Base-by-base conservation (phyloP, 2,113 vertebrate genomes). In the Neogale vison region DNA sequence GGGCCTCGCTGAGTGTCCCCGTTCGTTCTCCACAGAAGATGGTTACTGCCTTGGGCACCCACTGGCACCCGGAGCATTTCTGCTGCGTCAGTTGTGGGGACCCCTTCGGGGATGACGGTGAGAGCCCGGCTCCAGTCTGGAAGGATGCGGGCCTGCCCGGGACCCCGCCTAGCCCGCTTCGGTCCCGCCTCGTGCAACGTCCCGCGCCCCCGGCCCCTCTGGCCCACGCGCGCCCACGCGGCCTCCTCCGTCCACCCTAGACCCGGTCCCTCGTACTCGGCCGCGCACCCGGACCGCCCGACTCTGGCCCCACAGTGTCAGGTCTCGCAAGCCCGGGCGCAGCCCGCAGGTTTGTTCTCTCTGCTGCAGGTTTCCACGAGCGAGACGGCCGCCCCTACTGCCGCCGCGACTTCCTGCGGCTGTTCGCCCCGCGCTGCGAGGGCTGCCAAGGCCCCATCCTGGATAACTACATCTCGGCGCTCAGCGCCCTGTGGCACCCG, bases 21-120 rank as follows among this genome's bases (percentile, higher is more conserved):
- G 79, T 72, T 93, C 84, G 0, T 82, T 93, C 42, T 61, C 47
- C 90, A 8, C 98, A 99, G 99, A 99, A 99, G 99, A 99, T 99
- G 99, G 99, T 99, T 63, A 99, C 99, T 0, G 99, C 99, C 55
- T 98, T 99, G 98, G 99, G 99, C 91, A 99, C 99, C 96, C 99
- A 99, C 97, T 99, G 99, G 99, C 99, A 99, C 97, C 99, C 99
- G 0, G 99, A 99, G 97, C 99, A 99, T 92, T 99, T 99, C 98
- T 99, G 99, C 98, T 99, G 99, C 57, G 99, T 99, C 15, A 99
- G 99, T 90, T 99, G 99, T 88, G 99, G 99, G 96, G 98, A 99
- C 52, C 98, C 99, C 12, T 99, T 99, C 47, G 99, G 99, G 96
- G 99, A 99, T 55, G 99, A 99, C 98, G 99, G 99, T 99, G 98